Conservation (phyloP, 2,113 vertebrate genomes). For the Gasterosteus aculeatus region DNA sequence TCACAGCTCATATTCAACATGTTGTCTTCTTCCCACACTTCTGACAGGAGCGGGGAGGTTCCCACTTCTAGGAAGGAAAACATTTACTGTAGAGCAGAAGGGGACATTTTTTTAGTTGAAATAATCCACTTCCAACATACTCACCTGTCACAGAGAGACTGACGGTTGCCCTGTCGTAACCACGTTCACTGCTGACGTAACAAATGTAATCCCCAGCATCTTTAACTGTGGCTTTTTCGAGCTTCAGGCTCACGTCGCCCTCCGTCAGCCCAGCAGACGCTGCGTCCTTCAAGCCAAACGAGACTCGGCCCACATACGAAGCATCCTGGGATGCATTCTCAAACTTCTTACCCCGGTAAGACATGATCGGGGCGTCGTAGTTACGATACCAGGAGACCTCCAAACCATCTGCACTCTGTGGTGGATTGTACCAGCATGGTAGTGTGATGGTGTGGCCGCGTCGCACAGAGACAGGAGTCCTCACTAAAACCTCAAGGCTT, state of each 20-base stretch:
- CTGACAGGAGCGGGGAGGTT: constrained; percentile 43
- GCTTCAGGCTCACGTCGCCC: constrained; percentile 70
- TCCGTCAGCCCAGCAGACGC: constrained; percentile 43
- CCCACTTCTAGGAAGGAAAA: constrained; percentile 53
- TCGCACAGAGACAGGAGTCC: neutral
- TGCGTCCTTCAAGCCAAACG: constrained; percentile 35
- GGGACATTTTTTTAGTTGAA: neutral
- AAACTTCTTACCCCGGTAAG: neutral
- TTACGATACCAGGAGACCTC: constrained; percentile 59
- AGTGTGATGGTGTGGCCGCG: constrained; percentile 23
- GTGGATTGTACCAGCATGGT: constrained; percentile 69
- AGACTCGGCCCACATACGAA: constrained; percentile 46
- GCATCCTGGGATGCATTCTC: neutral
- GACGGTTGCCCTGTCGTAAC: neutral
- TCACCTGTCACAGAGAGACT: constrained; percentile 65
- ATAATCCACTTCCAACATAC: neutral
- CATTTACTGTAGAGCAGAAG: neutral
- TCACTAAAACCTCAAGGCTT: constrained; percentile 17
- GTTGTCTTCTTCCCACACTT: neutral
- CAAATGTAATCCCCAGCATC: constrained; percentile 66
- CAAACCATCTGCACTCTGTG: constrained; percentile 53
- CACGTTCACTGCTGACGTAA: constrained; percentile 59
- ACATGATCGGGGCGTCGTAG: constrained; percentile 28
- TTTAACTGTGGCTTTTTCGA: constrained; percentile 42
- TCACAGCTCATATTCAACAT: constrained; percentile 71